Evolutionary conservation across 2,113 vertebrate species (phyloP).

Genomic region (Brachyhypopomus occidentalis): DNA sequence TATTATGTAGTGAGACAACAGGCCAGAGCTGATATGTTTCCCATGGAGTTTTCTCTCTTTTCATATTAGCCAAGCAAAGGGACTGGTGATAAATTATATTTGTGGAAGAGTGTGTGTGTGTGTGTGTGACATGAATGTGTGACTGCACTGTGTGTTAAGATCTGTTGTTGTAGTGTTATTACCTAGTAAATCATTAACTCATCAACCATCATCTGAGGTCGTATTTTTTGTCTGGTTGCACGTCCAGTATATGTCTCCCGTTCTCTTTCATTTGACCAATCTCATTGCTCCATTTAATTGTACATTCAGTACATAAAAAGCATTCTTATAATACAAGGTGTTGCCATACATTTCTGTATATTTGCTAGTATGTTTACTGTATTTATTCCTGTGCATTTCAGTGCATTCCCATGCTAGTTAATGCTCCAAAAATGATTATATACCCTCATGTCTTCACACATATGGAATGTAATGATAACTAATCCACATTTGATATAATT

Average conservation of each 20-base stretch:
- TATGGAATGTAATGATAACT: too few relatives aligned
- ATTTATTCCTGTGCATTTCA: background rate
- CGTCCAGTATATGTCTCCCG: too few relatives aligned
- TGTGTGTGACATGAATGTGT: conserved; percentile 3
- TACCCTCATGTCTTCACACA: too few relatives aligned
- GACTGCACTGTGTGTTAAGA: conserved; percentile 4
- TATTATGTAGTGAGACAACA: conserved; percentile 58
- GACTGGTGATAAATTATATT: conserved; percentile 6
- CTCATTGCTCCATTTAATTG: too few relatives aligned
- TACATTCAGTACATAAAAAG: too few relatives aligned
- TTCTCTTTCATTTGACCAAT: too few relatives aligned
- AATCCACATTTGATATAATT: too few relatives aligned
- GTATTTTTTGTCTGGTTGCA: too few relatives aligned
- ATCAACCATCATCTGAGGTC: background rate
- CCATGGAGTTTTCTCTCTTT: conserved; percentile 25
- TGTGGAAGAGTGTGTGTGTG: conserved; percentile 15
- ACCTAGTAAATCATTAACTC: conserved; percentile 11
- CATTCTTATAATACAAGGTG: too few relatives aligned
- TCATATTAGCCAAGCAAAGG: conserved; percentile 8
- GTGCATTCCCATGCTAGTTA: background rate
- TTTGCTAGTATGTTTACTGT: background rate
- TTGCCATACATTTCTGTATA: background rate
- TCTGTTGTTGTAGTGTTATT: background rate
- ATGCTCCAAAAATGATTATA: background rate
- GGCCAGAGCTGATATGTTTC: conserved; percentile 36